Evolutionary conservation across 2,797 vertebrate genomes (phyloP).

Genomic region (Halcyon leucocephala): DNA sequence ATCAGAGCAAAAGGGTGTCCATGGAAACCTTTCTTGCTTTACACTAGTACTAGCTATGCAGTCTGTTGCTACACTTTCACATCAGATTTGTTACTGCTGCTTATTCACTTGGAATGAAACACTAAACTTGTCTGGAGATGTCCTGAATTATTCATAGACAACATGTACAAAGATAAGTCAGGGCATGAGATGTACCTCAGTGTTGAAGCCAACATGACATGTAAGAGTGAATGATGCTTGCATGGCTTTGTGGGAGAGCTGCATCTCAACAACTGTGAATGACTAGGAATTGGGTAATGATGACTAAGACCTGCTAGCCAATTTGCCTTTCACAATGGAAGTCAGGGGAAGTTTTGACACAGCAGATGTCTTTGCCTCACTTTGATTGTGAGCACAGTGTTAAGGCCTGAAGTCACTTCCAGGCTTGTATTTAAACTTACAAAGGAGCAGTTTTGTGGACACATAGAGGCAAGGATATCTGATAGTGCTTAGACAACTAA

Average conservation of each 20-base stretch:
- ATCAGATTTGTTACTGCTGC: conserved; percentile 59
- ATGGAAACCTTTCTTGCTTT: conserved; percentile 69
- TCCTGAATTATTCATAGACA: conserved; percentile 72
- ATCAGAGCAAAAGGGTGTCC: conserved; percentile 53
- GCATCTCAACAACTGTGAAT: not conserved
- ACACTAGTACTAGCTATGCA: conserved; percentile 39
- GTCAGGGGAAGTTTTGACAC: not conserved
- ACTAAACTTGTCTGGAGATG: conserved; percentile 75
- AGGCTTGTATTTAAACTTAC: not conserved
- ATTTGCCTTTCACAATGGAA: not conserved
- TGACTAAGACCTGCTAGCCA: not conserved
- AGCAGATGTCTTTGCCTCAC: not conserved
- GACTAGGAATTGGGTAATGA: not conserved
- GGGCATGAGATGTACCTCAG: conserved; percentile 60
- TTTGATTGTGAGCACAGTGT: not conserved
- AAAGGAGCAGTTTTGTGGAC: not conserved
- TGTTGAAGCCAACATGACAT: conserved; percentile 20
- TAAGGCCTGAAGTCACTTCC: not conserved
- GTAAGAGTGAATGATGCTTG: not conserved
- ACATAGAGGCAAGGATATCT: not conserved
- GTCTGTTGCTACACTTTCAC: conserved; percentile 57
- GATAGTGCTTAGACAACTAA: not conserved
- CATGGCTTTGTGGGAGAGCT: not conserved
- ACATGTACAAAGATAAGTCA: conserved; percentile 64
- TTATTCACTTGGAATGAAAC: conserved; percentile 77